Conservation (phyloP, 2,113 vertebrate species). For the Capreolus pygargus region DNA sequence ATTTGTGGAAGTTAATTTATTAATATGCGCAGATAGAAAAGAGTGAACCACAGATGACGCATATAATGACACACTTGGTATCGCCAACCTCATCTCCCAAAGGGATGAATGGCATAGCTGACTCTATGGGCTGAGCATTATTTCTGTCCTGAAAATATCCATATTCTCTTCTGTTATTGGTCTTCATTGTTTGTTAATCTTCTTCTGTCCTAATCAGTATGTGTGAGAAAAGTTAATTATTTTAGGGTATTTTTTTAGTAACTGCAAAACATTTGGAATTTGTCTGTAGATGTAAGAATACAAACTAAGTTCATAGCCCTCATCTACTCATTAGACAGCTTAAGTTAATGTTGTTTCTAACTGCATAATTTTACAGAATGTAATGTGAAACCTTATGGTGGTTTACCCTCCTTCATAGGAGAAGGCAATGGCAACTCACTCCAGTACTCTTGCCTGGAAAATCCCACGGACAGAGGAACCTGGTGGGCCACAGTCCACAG, state of each 20-base stretch:
- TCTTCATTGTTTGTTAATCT: neutral
- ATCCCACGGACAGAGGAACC: rapidly evolving
- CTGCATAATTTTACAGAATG: too few relatives aligned
- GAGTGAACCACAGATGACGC: neutral
- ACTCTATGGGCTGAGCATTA: neutral
- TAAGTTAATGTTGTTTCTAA: neutral
- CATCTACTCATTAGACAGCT: neutral
- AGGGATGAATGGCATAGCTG: neutral
- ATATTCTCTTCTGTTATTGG: neutral
- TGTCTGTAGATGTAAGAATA: neutral
- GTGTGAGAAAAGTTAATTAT: neutral
- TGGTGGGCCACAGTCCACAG: neutral
- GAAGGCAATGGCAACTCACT: neutral
- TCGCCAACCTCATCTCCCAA: neutral
- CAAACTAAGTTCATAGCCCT: neutral
- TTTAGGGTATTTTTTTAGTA: neutral
- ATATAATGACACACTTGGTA: neutral
- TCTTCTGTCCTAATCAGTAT: neutral
- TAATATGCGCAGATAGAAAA: neutral
- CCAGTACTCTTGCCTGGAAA: neutral
- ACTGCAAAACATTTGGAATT: neutral
- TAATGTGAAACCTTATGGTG: neutral
- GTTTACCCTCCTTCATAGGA: neutral
- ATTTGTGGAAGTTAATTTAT: neutral
- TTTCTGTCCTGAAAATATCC: neutral